Evolutionary conservation across 2,797 vertebrate genomes (phyloP), one percentile per base, ranked within the genome.

Genomic region (Sebastes steindachneri): DNA sequence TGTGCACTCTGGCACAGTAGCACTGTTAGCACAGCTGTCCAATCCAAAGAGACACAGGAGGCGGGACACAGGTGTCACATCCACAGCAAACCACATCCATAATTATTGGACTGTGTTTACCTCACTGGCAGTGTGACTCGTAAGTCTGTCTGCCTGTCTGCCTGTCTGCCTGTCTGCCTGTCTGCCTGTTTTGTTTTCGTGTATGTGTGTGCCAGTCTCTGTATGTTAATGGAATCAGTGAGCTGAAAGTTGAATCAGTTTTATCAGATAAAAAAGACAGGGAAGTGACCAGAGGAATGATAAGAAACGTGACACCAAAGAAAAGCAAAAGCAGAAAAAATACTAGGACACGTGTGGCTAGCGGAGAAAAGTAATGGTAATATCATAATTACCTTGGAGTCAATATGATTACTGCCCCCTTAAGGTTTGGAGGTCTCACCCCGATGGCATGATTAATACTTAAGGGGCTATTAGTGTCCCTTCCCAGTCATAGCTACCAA

Each of bases 21-120:
- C 67, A 80, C 71, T 93, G 89, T 95, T 92, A 90, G 89, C 86
- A 93, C 89, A 94, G 93, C 92, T 94, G 93, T 92, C 88, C 88
- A 92, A 92, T 88, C 89, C 86, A 88, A 89, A 90, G 87, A 93
- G 83, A 88, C 87, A 81, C 88, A 92, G 86, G 88, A 92, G 91
- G 88, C 51, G 78, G 89, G 89, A 89, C 92, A 90, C 92, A 93
- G 88, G 92, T 95, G 93, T 93, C 87, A 89, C 71, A 86, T 86
- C 75, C 73, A 87, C 80, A 86, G 83, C 80, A 92, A 86, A 88
- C 80, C 85, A 75, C 89, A 88, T 92, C 83, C 84, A 86, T 92
- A 89, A 91, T 93, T 88, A 89, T 79, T 68, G 19, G 73, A 85
- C 75, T 88, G 75, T 87, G 91, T 93, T 93, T 91, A 89, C 86